phyloP scores from a whole-genome alignment of 2,888 invertebrate genomes.

The Xanthorhoe designata region DNA sequence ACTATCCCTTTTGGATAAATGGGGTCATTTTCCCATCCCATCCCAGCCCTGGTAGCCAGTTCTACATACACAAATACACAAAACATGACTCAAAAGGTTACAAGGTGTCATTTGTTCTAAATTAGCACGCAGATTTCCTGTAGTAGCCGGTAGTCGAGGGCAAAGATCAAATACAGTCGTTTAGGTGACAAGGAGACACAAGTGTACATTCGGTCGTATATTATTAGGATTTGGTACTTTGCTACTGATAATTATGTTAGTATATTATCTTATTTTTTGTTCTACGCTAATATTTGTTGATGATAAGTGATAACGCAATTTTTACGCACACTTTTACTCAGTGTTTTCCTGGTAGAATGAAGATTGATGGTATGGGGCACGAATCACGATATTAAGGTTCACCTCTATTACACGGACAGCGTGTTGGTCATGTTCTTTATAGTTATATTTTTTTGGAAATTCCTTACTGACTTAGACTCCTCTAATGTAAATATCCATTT shows the following conservation, averaged over 20 bases:
- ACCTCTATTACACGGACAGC: not conserved
- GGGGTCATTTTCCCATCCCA: too few relatives aligned
- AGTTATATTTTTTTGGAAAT: not conserved
- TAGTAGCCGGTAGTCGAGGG: slow-evolving; percentile 12
- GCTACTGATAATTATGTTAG: not conserved
- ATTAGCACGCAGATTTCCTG: slow-evolving; percentile 14
- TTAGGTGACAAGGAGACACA: slow-evolving; percentile 15
- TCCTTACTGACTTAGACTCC: not conserved
- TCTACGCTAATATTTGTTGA: not conserved
- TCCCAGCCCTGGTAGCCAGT: not conserved
- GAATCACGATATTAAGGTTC: slow-evolving; percentile 1
- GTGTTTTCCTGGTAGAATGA: not conserved
- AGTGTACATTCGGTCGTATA: slow-evolving; percentile 15
- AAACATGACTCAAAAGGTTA: not conserved
- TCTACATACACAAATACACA: not conserved
- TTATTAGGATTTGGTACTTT: slow-evolving; percentile 9
- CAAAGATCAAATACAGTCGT: slow-evolving; percentile 25
- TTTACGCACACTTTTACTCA: not conserved
- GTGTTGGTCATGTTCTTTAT: not conserved
- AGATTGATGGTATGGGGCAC: not conserved
- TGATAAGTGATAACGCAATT: not conserved
- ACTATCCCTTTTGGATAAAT: too few relatives aligned
- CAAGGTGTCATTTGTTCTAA: slow-evolving; percentile 8
- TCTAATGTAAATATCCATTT: too few relatives aligned
- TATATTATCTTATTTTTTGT: not conserved